Conservation (phyloP, 2,113 vertebrate genomes). For the Xiphophorus couchianus region DNA sequence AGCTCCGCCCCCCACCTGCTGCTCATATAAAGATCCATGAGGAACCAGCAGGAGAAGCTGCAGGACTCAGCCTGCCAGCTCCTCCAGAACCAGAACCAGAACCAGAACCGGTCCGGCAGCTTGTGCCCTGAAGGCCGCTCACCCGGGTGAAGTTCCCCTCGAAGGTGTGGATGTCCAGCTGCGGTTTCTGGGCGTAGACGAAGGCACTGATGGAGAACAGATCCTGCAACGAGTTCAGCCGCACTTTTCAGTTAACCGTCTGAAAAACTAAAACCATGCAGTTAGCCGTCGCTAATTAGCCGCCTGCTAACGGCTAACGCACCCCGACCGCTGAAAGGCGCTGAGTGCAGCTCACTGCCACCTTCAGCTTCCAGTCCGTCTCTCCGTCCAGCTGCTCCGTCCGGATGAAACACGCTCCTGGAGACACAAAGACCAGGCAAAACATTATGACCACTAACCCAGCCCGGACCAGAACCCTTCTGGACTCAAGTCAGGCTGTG, state of each 20-base stretch:
- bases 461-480: too few species aligned
- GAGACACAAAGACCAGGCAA: too few species aligned
- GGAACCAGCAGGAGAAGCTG: conserved; percentile 58
- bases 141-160: conserved; percentile 98
- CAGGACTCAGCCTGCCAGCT: conserved; percentile 42
- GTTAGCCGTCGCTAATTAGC: too few species aligned
- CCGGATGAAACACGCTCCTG: conserved; percentile 94
- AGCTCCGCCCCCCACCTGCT: too few species aligned
- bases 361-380: conserved; percentile 97
- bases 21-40: conserved; percentile 8
- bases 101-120: too few species aligned
- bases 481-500: fast-evolving
- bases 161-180: conserved; percentile 97
- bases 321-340: conserved; percentile 92
- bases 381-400: conserved; percentile 98
- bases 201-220: conserved; percentile 94
- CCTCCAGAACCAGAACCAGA: conserved; percentile 23
- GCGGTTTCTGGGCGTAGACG: conserved; percentile 94
- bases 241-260: too few species aligned
- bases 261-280: too few species aligned
- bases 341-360: conserved; percentile 93
- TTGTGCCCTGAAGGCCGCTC: conserved; percentile 8
- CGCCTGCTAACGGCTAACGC: conserved; percentile 38
- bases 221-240: conserved; percentile 81
- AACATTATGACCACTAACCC: too few species aligned